Percentiles rank a stretch among this genome's conserved stretches.
These are phyloP conservation scores for Morelia viridis DNA, from an alignment of 2,797 vertebrate genomes.

Conservation along the genomic window DNA sequence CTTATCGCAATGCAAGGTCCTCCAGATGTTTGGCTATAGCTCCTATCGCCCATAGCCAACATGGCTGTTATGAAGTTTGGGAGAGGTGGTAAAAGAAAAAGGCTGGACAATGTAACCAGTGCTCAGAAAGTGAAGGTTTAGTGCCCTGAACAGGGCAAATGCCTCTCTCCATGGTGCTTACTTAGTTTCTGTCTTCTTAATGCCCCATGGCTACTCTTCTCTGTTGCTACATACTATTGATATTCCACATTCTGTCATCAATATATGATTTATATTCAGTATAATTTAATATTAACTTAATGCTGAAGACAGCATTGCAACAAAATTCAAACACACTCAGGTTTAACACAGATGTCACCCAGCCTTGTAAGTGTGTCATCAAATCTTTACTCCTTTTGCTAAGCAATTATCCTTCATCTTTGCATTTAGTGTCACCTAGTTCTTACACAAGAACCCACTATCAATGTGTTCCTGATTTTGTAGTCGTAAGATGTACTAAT, in stretches of 20 bases:
- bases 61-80: background rate
- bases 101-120: background rate
- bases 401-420: background rate
- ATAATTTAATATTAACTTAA: background rate
- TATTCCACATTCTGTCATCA: background rate
- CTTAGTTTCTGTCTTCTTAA: background rate
- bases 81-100: background rate
- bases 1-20: background rate
- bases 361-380: background rate
- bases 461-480: background rate
- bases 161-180: constrained; percentile 36
- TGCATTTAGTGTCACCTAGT: background rate
- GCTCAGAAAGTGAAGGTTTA: background rate
- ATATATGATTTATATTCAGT: background rate
- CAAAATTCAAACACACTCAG: background rate
- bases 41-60: background rate
- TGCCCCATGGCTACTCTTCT: background rate
- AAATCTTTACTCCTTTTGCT: background rate
- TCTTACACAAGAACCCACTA: background rate
- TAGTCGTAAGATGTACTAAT: background rate
- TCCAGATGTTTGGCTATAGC: background rate
- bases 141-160: constrained; percentile 1
- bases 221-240: background rate
- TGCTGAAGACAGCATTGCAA: background rate
- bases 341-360: background rate